phyloP scores from a whole-genome alignment of 2,797 vertebrate species.

The Phataginus tricuspis region DNA sequence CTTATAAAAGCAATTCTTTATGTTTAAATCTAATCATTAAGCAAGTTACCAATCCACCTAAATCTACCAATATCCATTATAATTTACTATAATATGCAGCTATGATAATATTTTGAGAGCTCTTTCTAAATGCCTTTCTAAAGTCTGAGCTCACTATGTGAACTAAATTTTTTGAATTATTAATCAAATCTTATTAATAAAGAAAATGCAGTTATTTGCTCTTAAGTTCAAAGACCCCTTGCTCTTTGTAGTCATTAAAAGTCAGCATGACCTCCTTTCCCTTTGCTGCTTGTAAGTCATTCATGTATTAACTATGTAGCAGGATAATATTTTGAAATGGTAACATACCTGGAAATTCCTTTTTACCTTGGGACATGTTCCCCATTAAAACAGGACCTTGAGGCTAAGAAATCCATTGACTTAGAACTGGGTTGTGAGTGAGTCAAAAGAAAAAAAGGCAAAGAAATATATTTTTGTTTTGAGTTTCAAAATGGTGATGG shows the following conservation, averaged over 20 bases:
- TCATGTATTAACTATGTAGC: background rate
- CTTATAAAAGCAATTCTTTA: background rate
- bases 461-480: background rate
- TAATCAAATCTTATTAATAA: background rate
- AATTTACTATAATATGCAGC: background rate
- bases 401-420: background rate
- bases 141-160: background rate
- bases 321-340: background rate
- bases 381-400: background rate
- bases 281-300: background rate
- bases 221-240: background rate
- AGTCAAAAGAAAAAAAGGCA: background rate
- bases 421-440: background rate
- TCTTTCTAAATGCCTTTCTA: background rate
- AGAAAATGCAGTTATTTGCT: background rate
- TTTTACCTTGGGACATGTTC: background rate
- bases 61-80: background rate
- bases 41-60: background rate
- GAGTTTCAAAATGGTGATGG: background rate
- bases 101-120: background rate
- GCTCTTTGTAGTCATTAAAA: background rate
- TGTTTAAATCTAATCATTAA: background rate
- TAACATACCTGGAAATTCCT: background rate
- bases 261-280: background rate
- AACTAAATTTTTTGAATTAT: background rate